Percentiles rank a stretch among this genome's conserved stretches.
phyloP scores from a whole-genome alignment of 2,113 vertebrate genomes.

The Scomber colias region DNA sequence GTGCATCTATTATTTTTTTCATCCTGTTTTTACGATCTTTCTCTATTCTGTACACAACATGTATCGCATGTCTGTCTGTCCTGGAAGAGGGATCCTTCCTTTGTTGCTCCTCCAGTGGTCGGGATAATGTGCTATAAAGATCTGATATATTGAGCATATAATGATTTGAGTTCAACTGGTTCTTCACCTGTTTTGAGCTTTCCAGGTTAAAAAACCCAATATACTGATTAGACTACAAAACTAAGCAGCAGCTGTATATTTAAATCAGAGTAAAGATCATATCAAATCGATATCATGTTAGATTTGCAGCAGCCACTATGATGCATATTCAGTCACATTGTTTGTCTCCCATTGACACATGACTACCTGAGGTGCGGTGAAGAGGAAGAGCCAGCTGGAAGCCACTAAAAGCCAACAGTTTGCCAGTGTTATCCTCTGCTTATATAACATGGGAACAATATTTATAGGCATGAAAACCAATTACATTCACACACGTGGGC shows the following conservation, averaged over 20 bases:
- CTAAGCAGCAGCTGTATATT: background rate
- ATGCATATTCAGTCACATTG: constrained; percentile 32
- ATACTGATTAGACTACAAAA: background rate
- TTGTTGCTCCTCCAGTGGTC: no score
- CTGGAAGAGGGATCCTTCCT: no score
- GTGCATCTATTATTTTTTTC: no score
- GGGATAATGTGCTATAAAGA: no score
- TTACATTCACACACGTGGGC: constrained; percentile 4
- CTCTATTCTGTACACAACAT: no score
- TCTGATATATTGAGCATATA: background rate
- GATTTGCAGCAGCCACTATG: constrained; percentile 20
- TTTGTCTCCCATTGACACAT: constrained; percentile 17
- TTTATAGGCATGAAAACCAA: constrained; percentile 3
- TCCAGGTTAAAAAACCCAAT: background rate
- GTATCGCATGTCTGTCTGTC: no score
- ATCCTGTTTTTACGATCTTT: no score
- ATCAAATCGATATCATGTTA: background rate
- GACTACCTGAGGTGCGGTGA: constrained; percentile 46
- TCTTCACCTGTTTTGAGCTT: background rate
- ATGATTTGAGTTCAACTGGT: background rate
- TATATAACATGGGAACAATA: constrained; percentile 38
- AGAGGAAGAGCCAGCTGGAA: constrained; percentile 49
- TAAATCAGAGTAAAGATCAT: background rate
- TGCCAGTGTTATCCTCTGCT: constrained; percentile 9
- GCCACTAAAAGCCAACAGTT: constrained; percentile 15